Conservation (phyloP, 2,797 vertebrate species). For the Corythornis leucogaster region DNA sequence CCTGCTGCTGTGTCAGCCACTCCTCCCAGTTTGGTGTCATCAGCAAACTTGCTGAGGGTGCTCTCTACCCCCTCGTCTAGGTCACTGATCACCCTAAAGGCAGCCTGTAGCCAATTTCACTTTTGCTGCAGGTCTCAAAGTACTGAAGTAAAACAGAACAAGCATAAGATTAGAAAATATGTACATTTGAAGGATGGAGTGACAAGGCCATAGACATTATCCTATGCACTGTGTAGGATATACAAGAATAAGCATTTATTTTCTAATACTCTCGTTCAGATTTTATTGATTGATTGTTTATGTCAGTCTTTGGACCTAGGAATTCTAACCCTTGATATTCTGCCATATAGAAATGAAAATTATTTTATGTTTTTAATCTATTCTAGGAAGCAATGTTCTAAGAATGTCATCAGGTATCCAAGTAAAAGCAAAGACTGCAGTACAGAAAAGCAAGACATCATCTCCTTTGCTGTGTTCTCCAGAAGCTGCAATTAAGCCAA, state of each 20-base stretch:
- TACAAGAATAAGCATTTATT: not conserved
- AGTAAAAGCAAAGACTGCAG: conserved; percentile 33
- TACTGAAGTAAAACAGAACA: not conserved
- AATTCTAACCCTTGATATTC: not conserved
- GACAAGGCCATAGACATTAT: not conserved
- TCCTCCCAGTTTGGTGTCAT: too few species aligned
- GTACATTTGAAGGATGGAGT: not conserved
- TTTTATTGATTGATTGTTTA: not conserved
- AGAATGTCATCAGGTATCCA: conserved; percentile 56
- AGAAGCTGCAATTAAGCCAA: conserved; percentile 47
- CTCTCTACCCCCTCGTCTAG: too few species aligned
- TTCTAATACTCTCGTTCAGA: not conserved
- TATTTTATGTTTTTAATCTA: not conserved
- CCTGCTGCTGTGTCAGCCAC: too few species aligned
- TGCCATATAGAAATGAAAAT: not conserved
- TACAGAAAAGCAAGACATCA: conserved; percentile 49
- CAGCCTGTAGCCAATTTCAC: not conserved
- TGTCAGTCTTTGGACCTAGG: not conserved
- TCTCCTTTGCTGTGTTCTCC: conserved; percentile 27
- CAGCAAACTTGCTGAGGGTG: too few species aligned
- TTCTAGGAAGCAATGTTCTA: conserved; percentile 58
- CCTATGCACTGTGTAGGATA: rapidly evolving
- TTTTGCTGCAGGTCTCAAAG: not conserved
- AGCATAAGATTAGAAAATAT: conserved; percentile 20
- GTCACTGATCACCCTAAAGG: not conserved